Percentiles rank a stretch among this genome's conserved stretches.
Evolutionary conservation across 2,797 vertebrate genomes (phyloP).

Genomic region (Parotocinclus haroldoi): DNA sequence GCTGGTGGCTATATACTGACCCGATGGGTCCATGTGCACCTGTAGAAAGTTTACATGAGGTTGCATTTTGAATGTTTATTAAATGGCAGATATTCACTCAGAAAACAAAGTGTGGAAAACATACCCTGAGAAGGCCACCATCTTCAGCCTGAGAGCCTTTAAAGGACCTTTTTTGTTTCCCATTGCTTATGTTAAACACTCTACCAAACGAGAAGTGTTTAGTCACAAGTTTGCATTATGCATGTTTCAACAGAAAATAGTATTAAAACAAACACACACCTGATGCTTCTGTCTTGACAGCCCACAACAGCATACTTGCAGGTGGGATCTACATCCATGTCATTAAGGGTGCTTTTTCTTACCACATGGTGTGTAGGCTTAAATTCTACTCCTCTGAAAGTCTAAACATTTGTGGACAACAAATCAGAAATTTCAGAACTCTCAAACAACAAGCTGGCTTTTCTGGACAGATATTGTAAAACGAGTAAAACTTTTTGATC

Average conservation of each 20-base stretch:
- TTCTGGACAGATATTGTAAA: no score
- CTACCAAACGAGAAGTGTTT: conserved; percentile 56
- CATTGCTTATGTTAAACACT: conserved; percentile 93
- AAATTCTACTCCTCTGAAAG: conserved; percentile 80
- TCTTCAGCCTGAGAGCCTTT: conserved; percentile 91
- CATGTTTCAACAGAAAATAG: background rate
- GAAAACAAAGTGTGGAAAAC: background rate
- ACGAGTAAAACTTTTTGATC: no score
- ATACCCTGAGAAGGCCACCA: conserved; percentile 88
- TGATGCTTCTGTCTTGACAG: conserved; percentile 91
- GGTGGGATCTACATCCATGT: conserved; percentile 89
- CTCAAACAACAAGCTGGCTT: no score
- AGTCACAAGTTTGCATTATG: background rate
- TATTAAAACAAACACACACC: conserved; percentile 63
- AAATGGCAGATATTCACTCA: background rate
- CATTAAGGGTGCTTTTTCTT: conserved; percentile 86
- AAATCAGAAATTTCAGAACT: background rate
- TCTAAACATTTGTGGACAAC: conserved; percentile 60
- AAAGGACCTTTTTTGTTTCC: conserved; percentile 92
- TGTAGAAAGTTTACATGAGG: conserved; percentile 48
- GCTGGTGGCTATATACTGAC: conserved; percentile 90
- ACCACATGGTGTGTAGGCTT: conserved; percentile 87
- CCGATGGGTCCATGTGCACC: conserved; percentile 93
- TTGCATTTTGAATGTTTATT: background rate
- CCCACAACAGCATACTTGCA: conserved; percentile 89